Base-by-base conservation (phyloP, 2,797 vertebrate species). In the Enteromius trimaculatus region DNA sequence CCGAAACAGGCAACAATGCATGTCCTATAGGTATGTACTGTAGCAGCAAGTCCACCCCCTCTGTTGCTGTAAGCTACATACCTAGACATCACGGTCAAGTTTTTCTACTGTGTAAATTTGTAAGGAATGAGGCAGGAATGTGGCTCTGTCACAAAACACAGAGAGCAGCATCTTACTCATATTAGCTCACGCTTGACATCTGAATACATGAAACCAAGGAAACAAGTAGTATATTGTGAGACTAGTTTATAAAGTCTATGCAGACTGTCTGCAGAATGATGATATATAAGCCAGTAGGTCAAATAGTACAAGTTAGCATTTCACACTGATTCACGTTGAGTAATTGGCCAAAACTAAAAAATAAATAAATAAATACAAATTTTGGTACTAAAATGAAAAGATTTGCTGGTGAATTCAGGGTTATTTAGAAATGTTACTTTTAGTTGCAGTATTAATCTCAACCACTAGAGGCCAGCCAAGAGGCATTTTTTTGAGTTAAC, bases 1-100 rank as follows among this genome's bases (percentile, higher is more conserved):
- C 10, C 70, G 74, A 49, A 47, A 70, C 11, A 0, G 29, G 21
- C 21, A 37, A 49, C 39, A 60, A 26, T 78, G 29, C 75, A 23
- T 78, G 51, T 77, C 72, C 49, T 83, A 3, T 68, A 16, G 47
- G 26, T 68, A 47, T 83, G 37, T 44, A 44, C 11, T 44, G 42
- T 29, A n/a, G 51, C 14, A 37, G 47, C 51, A 55, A 69, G 64
- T 70, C 74, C 74, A 62, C 21, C 39, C 14, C 0, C n/a, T 0
- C 29, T 19, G 60, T 49, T 78, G 6, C 66, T 83, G 9, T 49
- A 62, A 83, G 53, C 26, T 26, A 65, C 84, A 90, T 86, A 87
- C 86, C 83, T 82, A 66, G 69, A 88, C 86, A 79, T 80, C 84
- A 75, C 74, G 0, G 53, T 83, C 88, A 14, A 82, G 87, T 86